Evolutionary conservation across 2,888 invertebrate species (phyloP), one percentile per base, ranked within the genome.

Genomic region (Campaea margaritaria): DNA sequence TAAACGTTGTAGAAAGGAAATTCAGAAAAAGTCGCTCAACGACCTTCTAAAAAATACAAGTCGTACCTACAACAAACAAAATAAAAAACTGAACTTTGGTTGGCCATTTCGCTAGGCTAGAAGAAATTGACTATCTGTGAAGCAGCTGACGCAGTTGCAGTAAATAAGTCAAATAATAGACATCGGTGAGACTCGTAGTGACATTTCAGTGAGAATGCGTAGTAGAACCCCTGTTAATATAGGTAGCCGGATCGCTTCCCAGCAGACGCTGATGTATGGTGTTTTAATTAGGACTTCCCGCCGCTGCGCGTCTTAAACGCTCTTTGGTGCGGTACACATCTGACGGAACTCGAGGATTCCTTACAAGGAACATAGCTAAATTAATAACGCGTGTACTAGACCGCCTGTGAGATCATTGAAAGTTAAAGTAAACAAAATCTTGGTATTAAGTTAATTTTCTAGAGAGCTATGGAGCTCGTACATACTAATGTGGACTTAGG

Each of bases 241-340:
- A 77, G 81, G 79, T 76, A 77, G 77, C 74, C 73, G 69, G 72
- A 73, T 77, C 75, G 70, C 71, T 64, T 73, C 72, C 68, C 70
- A 68, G 64, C 68, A 70, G 79, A 74, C 76, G 70, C 81, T 90
- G 90, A 91, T 88, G 85, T 86, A 91, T 85, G 83, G 83, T 73
- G 83, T 86, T 91, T 91, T 91, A 91, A 91, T 91, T 87, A 88
- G 87, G 82, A 86, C 85, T 89, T 91, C 89, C 91, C 73, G 39
- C 53, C 66, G 53, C 60, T 59, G 50, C 54, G 16, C 51, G 46
- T 31, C 53, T 51, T 53, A 53, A 59, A 64, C 63, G 57, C 62
- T 60, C 53, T 34, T 39, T 34, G 39, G 11, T 36, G 14, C 47
- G 28, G 11, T 31, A 31, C 2, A 42, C 43, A 42, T 31, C 34